Evolutionary conservation across 1,140 invertebrate genomes (phyloP).

Genomic region (Hyposmocoma kahamanoa): DNA sequence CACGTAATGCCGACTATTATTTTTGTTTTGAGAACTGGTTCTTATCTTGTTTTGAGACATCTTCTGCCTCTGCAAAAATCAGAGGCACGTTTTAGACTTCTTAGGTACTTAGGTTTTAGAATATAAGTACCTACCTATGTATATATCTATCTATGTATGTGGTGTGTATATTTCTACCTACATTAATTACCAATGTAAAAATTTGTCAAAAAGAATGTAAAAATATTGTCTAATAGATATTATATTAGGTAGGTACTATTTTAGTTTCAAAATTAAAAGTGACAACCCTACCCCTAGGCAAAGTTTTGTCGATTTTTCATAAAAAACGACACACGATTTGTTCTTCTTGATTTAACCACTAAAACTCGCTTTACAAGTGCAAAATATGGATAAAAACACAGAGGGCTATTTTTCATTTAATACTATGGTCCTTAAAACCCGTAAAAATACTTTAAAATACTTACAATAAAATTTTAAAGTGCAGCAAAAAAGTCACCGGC

Average conservation of each 20-base stretch:
- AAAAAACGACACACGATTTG: not conserved
- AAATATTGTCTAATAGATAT: not conserved
- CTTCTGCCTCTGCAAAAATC: too few species aligned
- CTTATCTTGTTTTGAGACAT: not conserved
- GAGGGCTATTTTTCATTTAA: not conserved
- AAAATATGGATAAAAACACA: not conserved
- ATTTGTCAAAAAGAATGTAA: not conserved
- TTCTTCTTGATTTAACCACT: not conserved
- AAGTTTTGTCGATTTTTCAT: not conserved
- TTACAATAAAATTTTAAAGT: not conserved
- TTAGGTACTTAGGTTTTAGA: too few species aligned
- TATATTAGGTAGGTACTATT: not conserved
- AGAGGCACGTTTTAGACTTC: too few species aligned
- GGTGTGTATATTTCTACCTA: not conserved
- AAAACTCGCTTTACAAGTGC: not conserved
- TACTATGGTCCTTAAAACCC: not conserved
- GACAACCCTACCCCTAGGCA: not conserved
- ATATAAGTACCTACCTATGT: too few species aligned
- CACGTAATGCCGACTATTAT: slow-evolving; percentile 1
- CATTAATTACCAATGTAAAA: not conserved
- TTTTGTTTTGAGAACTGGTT: not conserved
- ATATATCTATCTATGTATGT: too few species aligned
- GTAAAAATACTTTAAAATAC: not conserved
- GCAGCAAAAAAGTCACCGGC: not conserved
- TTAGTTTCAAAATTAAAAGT: not conserved